phyloP scores from a whole-genome alignment of 2,888 invertebrate genomes.

The Toxonevra muliebris region DNA sequence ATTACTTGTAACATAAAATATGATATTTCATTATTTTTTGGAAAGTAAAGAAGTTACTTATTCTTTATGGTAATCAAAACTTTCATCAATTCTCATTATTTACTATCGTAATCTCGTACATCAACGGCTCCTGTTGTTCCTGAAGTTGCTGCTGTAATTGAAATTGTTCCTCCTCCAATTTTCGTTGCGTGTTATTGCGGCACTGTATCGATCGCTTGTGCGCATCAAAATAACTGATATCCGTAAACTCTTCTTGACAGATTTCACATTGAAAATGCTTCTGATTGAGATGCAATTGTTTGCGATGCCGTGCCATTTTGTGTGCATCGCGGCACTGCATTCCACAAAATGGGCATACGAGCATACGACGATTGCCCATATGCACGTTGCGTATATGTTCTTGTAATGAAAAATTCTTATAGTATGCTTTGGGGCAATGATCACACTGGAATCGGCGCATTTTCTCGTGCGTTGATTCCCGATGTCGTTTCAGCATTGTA shows the following conservation, averaged over 20 bases:
- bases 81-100: constrained; percentile 12
- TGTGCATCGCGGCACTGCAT: constrained; percentile 60
- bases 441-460: constrained; percentile 55
- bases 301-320: constrained; percentile 59
- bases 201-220: constrained; percentile 60
- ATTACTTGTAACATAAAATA: too few relatives aligned
- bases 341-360: constrained; percentile 57
- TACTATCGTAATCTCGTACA: constrained; percentile 24
- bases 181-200: constrained; percentile 55
- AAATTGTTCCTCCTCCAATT: constrained; percentile 36
- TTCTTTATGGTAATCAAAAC: neutral
- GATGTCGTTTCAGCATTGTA: constrained; percentile 56
- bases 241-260: constrained; percentile 58
- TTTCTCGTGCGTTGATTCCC: constrained; percentile 58
- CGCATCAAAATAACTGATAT: constrained; percentile 59
- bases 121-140: constrained; percentile 27
- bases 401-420: constrained; percentile 57
- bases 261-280: constrained; percentile 52
- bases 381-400: constrained; percentile 59
- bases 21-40: constrained; percentile 11
- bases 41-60: constrained; percentile 29
- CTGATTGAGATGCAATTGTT: constrained; percentile 55
- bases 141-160: constrained; percentile 22
- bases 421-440: constrained; percentile 56
- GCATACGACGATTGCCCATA: constrained; percentile 56